A percentile compares a stretch with the other conserved stretches of the same genome.
Evolutionary conservation across 2,888 invertebrate species (phyloP).

Genomic region (Dexiosoma caninum): DNA sequence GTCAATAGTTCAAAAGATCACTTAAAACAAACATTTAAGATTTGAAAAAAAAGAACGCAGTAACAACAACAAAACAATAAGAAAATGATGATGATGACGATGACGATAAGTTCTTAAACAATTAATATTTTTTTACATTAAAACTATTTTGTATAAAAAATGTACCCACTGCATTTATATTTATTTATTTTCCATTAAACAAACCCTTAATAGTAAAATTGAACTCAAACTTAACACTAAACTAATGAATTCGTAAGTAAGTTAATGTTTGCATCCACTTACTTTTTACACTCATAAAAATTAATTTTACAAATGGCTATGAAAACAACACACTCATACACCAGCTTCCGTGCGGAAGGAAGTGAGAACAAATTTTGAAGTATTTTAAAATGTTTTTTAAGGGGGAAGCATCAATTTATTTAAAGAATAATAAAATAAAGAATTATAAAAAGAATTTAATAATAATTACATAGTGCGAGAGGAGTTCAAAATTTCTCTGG

Average conservation of each 20-base stretch:
- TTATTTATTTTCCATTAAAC: neutral
- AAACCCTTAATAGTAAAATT: constrained; percentile 37
- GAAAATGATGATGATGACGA: no score
- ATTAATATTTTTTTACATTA: neutral
- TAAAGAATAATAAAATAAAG: no score
- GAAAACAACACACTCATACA: neutral
- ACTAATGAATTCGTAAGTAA: no score
- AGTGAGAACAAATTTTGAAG: constrained; percentile 2
- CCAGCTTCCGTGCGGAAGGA: neutral
- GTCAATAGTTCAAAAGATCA: constrained; percentile 63
- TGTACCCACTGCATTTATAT: no score
- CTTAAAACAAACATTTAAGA: constrained; percentile 24
- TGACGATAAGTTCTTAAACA: neutral
- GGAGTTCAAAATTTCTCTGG: no score
- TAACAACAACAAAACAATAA: neutral
- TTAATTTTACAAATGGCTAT: neutral
- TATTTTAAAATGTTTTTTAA: neutral
- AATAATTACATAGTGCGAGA: no score
- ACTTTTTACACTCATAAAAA: constrained; percentile 7
- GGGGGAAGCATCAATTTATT: neutral
- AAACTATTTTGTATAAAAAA: neutral
- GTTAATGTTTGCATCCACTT: neutral
- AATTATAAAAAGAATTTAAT: no score
- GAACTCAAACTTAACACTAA: neutral
- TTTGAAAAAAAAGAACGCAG: no score